Evolutionary conservation across 2,113 vertebrate species (phyloP).

Genomic region (Melanostigma gelatinosum): DNA sequence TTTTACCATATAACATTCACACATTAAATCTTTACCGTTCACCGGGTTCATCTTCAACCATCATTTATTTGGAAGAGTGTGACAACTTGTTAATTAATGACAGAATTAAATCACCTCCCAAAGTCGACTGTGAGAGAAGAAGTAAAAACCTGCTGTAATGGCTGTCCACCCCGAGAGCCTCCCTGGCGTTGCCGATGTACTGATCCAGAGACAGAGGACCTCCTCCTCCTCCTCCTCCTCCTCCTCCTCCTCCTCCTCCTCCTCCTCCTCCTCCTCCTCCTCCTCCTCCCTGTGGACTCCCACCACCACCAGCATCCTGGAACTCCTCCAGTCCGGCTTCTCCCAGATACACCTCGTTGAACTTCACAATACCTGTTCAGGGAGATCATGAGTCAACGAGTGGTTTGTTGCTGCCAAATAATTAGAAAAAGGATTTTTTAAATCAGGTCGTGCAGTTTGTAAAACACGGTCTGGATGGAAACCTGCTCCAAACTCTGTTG

Average conservation of each 20-base stretch:
- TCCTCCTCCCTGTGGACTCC: constrained; percentile 25
- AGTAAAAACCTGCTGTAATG: constrained; percentile 88
- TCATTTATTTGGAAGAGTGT: not conserved
- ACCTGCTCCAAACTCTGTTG: constrained; percentile 9
- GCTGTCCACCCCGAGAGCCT: constrained; percentile 91
- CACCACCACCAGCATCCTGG: constrained; percentile 53
- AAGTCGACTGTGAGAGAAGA: not conserved
- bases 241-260: no score
- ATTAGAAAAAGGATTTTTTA: not conserved
- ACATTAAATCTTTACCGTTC: no score
- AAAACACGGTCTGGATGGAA: not conserved
- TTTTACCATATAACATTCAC: no score
- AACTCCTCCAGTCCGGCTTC: constrained; percentile 87
- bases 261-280: constrained; percentile 35
- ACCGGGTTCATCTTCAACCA: no score
- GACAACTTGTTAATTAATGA: not conserved
- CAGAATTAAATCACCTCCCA: not conserved
- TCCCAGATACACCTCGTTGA: constrained; percentile 91
- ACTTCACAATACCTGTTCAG: constrained; percentile 92
- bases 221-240: constrained; percentile 43
- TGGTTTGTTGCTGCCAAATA: not conserved
- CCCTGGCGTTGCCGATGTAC: constrained; percentile 87
- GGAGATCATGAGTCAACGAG: not conserved
- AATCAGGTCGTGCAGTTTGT: not conserved
- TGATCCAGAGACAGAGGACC: constrained; percentile 86